These are phyloP conservation scores for Mycteria americana DNA, from an alignment of 2,797 vertebrate species.

Conservation along the genomic window DNA sequence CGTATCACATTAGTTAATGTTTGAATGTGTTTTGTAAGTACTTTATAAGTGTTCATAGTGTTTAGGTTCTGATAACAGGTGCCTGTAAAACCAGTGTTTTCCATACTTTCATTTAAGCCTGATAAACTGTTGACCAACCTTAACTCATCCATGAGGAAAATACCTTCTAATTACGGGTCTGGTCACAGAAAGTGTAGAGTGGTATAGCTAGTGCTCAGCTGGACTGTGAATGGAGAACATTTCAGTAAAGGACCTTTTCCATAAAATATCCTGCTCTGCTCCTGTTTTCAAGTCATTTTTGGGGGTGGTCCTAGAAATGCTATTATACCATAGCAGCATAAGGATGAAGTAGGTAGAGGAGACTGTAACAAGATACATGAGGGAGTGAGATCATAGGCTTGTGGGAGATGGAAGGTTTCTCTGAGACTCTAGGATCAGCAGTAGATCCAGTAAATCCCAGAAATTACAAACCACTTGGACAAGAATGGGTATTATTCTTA, in stretches of 20 bases:
- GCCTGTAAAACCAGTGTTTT: background rate
- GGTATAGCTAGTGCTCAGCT: background rate
- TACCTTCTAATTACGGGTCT: background rate
- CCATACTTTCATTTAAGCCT: background rate
- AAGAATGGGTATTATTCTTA: slow-evolving; percentile 7
- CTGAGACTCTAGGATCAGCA: slow-evolving; percentile 30
- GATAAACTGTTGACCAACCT: background rate
- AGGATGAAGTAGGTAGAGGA: background rate
- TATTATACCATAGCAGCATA: background rate
- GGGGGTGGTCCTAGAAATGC: background rate
- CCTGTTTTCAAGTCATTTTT: background rate
- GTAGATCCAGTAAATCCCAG: slow-evolving; percentile 33
- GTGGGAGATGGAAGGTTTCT: background rate
- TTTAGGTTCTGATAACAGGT: background rate
- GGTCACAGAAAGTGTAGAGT: background rate
- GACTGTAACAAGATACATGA: background rate
- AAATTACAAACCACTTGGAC: slow-evolving; percentile 16
- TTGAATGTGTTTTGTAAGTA: background rate
- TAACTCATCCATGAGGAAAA: background rate
- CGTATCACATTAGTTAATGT: background rate
- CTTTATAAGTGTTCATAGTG: background rate
- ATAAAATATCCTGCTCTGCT: background rate
- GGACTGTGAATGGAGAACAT: background rate
- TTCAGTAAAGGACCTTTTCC: background rate
- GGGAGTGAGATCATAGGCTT: background rate